phyloP scores from a whole-genome alignment of 35 echinoderm and acorn worm genomes.

The Diadema setosum region DNA sequence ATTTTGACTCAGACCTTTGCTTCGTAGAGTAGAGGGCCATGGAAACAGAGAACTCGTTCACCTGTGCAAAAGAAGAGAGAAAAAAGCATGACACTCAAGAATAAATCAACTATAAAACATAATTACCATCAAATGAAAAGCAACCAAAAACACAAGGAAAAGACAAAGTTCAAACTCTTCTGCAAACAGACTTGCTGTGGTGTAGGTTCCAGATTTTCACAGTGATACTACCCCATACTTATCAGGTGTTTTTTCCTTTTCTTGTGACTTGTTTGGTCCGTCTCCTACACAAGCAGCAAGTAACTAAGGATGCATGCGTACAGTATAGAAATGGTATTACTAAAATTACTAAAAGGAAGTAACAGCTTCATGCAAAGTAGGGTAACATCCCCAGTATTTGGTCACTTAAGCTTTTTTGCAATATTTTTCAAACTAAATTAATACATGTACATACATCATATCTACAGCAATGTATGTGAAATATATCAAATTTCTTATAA shows the following conservation, averaged over 20 bases:
- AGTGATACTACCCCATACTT: not conserved
- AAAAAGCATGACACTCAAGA: not conserved
- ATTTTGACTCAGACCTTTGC: constrained; percentile 96
- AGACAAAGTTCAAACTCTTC: not conserved
- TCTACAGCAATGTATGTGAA: no score
- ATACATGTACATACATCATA: no score
- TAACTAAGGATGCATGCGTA: no score
- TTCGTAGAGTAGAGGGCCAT: constrained; percentile 96
- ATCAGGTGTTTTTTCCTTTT: not conserved
- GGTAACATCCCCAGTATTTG: no score
- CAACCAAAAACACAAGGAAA: not conserved
- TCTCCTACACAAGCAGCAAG: no score
- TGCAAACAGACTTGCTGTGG: not conserved
- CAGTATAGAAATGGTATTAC: no score
- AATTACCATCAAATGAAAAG: not conserved
- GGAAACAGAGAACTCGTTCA: constrained; percentile 94
- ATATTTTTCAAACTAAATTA: no score
- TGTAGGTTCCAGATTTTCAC: not conserved
- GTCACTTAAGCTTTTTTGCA: no score
- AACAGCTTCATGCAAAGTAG: no score
- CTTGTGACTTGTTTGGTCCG: not conserved
- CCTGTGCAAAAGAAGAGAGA: constrained; percentile 35
- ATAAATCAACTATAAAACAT: not conserved
- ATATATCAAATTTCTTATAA: no score
- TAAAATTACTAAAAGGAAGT: no score